These are phyloP conservation scores for Andrena trimmerana DNA, from an alignment of 2,888 invertebrate species.

Conservation along the genomic window DNA sequence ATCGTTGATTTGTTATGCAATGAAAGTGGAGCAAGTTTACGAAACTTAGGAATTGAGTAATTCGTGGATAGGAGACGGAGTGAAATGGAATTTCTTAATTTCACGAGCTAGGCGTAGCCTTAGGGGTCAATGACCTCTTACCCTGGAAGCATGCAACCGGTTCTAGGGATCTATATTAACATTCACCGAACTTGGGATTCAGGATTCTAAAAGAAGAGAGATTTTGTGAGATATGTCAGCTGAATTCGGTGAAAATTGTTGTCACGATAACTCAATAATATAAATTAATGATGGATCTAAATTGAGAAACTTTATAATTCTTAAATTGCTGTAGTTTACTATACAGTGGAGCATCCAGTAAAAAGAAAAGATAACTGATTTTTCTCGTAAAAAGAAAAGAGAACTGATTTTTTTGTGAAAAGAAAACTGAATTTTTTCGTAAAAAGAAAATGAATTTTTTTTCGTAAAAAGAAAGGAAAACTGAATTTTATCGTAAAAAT, in stretches of 20 bases:
- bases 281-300: no score
- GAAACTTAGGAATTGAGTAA: neutral
- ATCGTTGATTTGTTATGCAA: neutral
- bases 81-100: neutral
- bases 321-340: no score
- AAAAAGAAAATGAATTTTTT: no score
- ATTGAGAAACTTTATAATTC: no score
- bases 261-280: no score
- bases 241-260: neutral
- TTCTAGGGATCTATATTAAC: neutral
- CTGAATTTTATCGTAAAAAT: no score
- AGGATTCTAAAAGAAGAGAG: neutral
- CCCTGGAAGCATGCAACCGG: constrained; percentile 16
- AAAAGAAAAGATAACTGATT: no score
- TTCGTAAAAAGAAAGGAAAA: no score
- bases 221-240: neutral
- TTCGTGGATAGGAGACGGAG: neutral
- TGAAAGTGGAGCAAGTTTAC: neutral
- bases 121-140: neutral
- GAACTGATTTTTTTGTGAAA: no score
- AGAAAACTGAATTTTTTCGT: no score
- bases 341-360: no score
- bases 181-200: neutral
- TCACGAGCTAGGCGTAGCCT: neutral
- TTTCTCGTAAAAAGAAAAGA: no score